phyloP scores from a whole-genome alignment of 1,140 invertebrate genomes.

The Heliothis virescens region DNA sequence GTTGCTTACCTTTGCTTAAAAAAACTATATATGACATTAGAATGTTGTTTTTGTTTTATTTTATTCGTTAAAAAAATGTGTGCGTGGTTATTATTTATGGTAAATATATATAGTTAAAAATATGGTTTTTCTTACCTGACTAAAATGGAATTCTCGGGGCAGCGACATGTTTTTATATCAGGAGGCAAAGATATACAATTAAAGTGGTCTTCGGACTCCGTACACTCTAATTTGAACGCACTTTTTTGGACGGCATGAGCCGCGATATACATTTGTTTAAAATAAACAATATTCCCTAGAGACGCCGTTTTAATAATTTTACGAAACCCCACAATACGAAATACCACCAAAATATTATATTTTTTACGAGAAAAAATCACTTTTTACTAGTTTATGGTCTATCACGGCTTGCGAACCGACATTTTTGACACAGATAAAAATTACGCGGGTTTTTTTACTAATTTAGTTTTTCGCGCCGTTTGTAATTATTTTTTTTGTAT shows the following conservation, averaged over 20 bases:
- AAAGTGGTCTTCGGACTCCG: constrained; percentile 79
- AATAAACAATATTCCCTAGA: constrained; percentile 56
- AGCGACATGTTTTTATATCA: constrained; percentile 74
- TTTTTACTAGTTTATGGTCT: too few species aligned
- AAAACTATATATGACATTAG: too few species aligned
- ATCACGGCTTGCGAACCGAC: too few species aligned
- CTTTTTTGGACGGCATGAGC: constrained; percentile 69
- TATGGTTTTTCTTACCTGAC: constrained; percentile 64
- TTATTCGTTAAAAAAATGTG: too few species aligned
- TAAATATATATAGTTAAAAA: too few species aligned
- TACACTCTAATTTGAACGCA: constrained; percentile 67
- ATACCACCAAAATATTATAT: background rate
- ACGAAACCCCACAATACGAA: constrained; percentile 11
- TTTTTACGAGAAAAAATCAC: too few species aligned
- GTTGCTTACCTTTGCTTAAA: too few species aligned
- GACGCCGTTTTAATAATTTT: constrained; percentile 72
- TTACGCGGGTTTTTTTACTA: too few species aligned
- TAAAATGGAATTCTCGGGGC: constrained; percentile 78
- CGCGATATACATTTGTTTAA: constrained; percentile 77
- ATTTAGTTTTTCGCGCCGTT: too few species aligned
- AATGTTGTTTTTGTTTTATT: too few species aligned
- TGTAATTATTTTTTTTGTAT: background rate
- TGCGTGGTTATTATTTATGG: too few species aligned
- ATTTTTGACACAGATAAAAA: too few species aligned
- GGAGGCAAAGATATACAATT: constrained; percentile 68